A percentile compares a stretch with the other conserved stretches of the same genome.
Conservation (phyloP, 2,113 vertebrate genomes). For the Gulo gulo region DNA sequence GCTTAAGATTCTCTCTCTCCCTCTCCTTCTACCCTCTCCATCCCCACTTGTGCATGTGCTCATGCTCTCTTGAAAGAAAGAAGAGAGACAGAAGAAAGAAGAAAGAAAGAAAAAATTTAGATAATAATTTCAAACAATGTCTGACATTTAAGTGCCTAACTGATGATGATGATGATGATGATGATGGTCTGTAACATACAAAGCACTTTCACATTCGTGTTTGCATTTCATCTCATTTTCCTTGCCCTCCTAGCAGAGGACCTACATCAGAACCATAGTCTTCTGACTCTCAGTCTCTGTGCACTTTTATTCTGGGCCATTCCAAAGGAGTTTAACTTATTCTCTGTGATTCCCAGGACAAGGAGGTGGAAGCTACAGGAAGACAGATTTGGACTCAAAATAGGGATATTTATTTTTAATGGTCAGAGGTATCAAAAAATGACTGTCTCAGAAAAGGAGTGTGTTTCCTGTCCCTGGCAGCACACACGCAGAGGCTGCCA, state of each 20-base stretch:
- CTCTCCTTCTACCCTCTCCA: neutral
- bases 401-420: constrained; percentile 45
- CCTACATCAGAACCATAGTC: neutral
- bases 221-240: neutral
- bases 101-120: neutral
- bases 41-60: neutral
- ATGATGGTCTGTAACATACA: neutral
- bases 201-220: neutral
- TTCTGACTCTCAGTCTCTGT: neutral
- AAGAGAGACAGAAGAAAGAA: neutral
- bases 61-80: neutral
- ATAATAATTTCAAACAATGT: neutral
- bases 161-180: neutral
- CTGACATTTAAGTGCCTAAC: neutral
- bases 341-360: neutral
- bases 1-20: neutral
- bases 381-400: neutral
- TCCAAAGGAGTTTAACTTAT: neutral
- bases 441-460: neutral
- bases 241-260: neutral
- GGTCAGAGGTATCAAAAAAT: neutral
- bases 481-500: neutral
- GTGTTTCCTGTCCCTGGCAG: neutral
- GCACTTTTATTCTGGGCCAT: neutral
- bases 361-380: neutral